Base-by-base conservation (phyloP, 92 coral and sea anemone genomes). In the Parazoanthus swiftii region DNA sequence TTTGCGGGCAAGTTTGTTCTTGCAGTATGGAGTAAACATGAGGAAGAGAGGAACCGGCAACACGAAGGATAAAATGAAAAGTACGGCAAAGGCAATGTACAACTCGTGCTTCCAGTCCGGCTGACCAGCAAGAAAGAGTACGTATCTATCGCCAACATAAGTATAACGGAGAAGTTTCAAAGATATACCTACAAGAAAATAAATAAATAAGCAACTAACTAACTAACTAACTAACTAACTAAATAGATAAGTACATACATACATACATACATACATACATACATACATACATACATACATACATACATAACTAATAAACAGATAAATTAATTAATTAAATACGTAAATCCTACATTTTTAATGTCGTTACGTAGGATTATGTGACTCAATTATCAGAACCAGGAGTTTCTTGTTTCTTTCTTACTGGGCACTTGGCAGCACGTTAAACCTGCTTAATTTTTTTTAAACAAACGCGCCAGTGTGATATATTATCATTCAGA, bases 31-130 rank as follows among this genome's bases (percentile, higher is more conserved):
- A 3, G 94, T 94, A 50, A 91, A 90, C 90, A 97, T 88, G 29
- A 97, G 93, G 36, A 91, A 88, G 81, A 95, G 81, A 16, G 99
- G 98, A 75, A 96, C 90, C 11, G 94, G 93, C 29, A 97, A 25
- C 50, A 94, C 98, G 48, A 94, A 68, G 10, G n/a, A n/a, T n/a
- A n/a, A n/a, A n/a, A n/a, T n/a, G n/a, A n/a, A n/a, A n/a, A n/a
- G n/a, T n/a, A n/a, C n/a, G n/a, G n/a, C n/a, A n/a, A n/a, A n/a
- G n/a, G n/a, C n/a, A n/a, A n/a, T n/a, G n/a, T n/a, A n/a, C n/a
- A n/a, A n/a, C n/a, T n/a, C n/a, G n/a, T n/a, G n/a, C n/a, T n/a
- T n/a, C n/a, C n/a, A 95, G 2, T 37, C 88, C 54, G 93, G 80
- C 11, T 44, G 83, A 48, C 98, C 99, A 38, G 94, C 91, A 58